These are phyloP conservation scores for Macrophya annulata DNA, from an alignment of 2,888 invertebrate genomes.

Conservation along the genomic window DNA sequence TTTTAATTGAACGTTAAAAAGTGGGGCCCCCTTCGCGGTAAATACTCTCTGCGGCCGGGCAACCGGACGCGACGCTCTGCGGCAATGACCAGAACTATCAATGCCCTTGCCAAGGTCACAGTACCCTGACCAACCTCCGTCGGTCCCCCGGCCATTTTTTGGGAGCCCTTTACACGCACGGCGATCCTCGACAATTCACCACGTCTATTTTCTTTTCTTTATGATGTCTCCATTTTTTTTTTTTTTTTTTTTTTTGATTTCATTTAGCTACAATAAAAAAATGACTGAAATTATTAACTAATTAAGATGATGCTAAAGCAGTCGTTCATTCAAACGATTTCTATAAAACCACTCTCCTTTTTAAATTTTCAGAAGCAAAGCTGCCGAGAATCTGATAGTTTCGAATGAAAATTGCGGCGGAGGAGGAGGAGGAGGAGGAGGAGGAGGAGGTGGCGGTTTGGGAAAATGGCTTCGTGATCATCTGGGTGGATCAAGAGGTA, in stretches of 20 bases:
- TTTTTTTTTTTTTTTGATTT: no score
- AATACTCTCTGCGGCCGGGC: background rate
- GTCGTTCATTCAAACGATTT: background rate
- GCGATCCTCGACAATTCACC: background rate
- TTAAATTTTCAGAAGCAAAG: constrained; percentile 67
- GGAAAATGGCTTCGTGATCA: constrained; percentile 78
- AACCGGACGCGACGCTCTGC: constrained; percentile 70
- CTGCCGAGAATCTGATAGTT: constrained; percentile 59
- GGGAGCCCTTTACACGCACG: constrained; percentile 30
- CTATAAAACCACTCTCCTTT: constrained; percentile 37
- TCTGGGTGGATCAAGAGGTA: constrained; percentile 69
- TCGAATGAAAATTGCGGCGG: constrained; percentile 58
- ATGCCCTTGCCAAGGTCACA: constrained; percentile 78
- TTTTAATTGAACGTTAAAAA: constrained; percentile 52
- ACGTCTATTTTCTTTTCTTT: background rate
- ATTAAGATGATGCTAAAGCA: background rate
- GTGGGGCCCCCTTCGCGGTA: constrained; percentile 19
- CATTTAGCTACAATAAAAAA: no score
- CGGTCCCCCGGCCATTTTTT: constrained; percentile 64
- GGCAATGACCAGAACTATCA: constrained; percentile 74
- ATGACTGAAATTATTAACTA: background rate
- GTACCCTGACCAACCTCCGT: constrained; percentile 70
- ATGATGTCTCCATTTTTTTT: no score
- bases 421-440: constrained; percentile 67
- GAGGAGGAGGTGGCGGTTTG: constrained; percentile 68